Evolutionary conservation across 1,140 invertebrate species (phyloP).

Genomic region (Drosophila persimilis): DNA sequence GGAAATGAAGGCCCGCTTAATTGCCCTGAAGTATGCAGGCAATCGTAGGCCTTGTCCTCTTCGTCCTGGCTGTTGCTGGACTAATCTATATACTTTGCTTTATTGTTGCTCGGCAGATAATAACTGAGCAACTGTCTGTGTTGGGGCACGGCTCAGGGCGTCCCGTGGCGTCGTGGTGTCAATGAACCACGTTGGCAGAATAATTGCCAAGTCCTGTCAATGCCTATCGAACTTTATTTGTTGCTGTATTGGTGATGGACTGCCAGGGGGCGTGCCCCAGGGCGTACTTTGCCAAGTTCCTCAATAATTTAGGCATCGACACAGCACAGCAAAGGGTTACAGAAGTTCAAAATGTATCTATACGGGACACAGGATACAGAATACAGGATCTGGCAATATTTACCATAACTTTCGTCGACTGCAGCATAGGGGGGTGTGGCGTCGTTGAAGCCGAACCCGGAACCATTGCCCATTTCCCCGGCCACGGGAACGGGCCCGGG

Average conservation of each 20-base stretch:
- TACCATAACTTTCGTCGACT: constrained; percentile 81
- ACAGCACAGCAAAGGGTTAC: neutral
- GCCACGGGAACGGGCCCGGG: constrained; percentile 59
- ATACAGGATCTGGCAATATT: constrained; percentile 33
- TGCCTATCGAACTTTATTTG: constrained; percentile 49
- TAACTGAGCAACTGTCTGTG: constrained; percentile 48
- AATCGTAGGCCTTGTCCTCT: constrained; percentile 25
- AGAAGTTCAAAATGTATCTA: too few species aligned
- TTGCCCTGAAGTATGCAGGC: constrained; percentile 75
- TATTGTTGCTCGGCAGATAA: constrained; percentile 58
- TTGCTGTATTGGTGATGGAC: constrained; percentile 13
- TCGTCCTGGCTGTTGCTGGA: constrained; percentile 37
- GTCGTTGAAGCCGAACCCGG: constrained; percentile 36
- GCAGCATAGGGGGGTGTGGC: constrained; percentile 78
- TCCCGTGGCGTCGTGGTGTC: constrained; percentile 31
- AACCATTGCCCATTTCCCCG: constrained; percentile 55
- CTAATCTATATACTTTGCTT: constrained; percentile 31
- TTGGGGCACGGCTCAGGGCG: neutral
- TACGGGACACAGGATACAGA: too few species aligned
- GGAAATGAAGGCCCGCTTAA: constrained; percentile 78
- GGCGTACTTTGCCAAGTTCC: constrained; percentile 4
- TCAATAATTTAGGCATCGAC: constrained; percentile 22
- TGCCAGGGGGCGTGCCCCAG: neutral
- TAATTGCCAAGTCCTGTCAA: constrained; percentile 55
- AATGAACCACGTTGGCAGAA: constrained; percentile 46